Evolutionary conservation across 2,888 invertebrate species (phyloP), one percentile per base, ranked within the genome.

Genomic region (Parapristionchus giblindavisi): DNA sequence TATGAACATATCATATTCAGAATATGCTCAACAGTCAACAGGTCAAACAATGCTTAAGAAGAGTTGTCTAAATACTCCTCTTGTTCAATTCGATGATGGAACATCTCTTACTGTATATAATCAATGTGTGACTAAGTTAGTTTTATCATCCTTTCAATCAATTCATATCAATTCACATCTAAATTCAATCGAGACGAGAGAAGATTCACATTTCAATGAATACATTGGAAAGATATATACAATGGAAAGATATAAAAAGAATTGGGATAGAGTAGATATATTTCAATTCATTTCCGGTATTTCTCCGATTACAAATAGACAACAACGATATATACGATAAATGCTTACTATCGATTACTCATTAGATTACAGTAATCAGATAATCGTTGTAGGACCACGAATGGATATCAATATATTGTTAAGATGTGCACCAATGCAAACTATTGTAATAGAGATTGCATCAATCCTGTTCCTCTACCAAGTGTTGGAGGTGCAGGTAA

Each of bases 31-130:
- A 27, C 60, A 61, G 24, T 3, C 27, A 3, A 51, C 40, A 17
- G 73, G 73, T 17, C 61, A 60, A 51, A 48, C 61, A 32, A 73
- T 51, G 61, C 60, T 73, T 43, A 73, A 73, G 73, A 73, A 61
- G 27, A 48, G 48, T 27, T 73, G 73, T 48, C 54, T 73, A 61
- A 61, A 51, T n/a, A 61, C 48, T 27, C 73, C 73, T n/a, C 43
- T 51, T 51, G 73, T 73, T 32, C 34, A 32, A 14, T 73, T 73
- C 61, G 73, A 73, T 36, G 73, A 73, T n/a, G 73, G 73, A 27
- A 73, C 48, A 14, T 34, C 27, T 6, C 61, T 73, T 2, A 73
- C 73, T n/a, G 51, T 48, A 21, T 73, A 60, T 51, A 73, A 73
- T 36, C 60, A 73, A 29, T 73, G 73, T 27, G 73, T 73, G n/a